Evolutionary conservation across 37 sponge, comb jelly and placozoan genomes (phyloP).

Genomic region (Halichondria panicea): DNA sequence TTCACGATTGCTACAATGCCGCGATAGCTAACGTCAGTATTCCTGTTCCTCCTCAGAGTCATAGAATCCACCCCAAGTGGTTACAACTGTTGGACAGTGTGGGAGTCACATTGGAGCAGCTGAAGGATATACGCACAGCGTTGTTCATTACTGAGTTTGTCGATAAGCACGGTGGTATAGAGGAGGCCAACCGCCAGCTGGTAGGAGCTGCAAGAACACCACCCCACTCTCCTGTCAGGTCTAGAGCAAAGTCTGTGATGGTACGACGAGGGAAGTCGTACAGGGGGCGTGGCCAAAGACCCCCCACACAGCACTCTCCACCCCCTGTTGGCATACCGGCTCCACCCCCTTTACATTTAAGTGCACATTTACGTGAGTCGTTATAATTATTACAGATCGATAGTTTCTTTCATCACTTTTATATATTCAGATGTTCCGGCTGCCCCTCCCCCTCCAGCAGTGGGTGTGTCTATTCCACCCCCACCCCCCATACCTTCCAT

Average conservation of each 20-base stretch:
- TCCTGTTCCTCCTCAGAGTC: slow-evolving; percentile 49
- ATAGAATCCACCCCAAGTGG: slow-evolving; percentile 59
- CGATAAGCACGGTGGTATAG: slow-evolving; percentile 81
- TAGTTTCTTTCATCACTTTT: no score
- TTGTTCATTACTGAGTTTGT: slow-evolving; percentile 83
- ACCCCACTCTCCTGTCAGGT: slow-evolving; percentile 53
- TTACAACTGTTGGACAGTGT: slow-evolving; percentile 67
- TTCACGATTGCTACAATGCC: no score
- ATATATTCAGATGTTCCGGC: no score
- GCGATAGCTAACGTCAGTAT: no score
- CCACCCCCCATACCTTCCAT: slow-evolving; percentile 13
- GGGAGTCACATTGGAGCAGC: slow-evolving; percentile 68
- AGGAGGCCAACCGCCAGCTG: slow-evolving; percentile 64
- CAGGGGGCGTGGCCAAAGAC: slow-evolving; percentile 52
- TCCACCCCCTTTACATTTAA: no score
- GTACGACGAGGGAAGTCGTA: slow-evolving; percentile 33
- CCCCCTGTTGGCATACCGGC: slow-evolving; percentile 46
- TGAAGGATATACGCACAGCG: slow-evolving; percentile 80
- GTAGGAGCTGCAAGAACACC: background rate
- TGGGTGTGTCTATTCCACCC: slow-evolving; percentile 32
- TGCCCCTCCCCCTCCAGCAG: no score
- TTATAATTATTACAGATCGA: no score
- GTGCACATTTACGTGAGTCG: no score
- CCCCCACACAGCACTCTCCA: no score
- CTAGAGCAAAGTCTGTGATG: no score